Evolutionary conservation across 2,113 vertebrate genomes (phyloP), one percentile per base, ranked within the genome.

Genomic region (Pluvialis apricaria): DNA sequence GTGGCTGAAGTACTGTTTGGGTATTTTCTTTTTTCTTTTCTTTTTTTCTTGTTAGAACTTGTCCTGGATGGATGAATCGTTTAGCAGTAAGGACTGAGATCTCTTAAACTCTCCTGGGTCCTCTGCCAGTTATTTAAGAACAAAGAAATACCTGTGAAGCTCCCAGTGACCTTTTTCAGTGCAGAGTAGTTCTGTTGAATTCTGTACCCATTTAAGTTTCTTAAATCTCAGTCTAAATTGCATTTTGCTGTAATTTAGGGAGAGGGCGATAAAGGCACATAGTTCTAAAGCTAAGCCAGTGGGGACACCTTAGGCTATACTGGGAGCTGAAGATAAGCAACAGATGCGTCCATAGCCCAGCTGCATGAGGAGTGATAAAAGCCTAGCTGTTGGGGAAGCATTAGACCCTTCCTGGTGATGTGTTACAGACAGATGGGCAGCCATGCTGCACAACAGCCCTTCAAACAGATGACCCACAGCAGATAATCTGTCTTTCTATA

Each of bases 381-480:
- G 25, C 38, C 49, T 51, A 18, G 26, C 52, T 62, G n/a, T 11
- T 75, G 68, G 19, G 68, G 22, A 80, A 34, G n/a, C 2, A 1
- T 38, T 49, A n/a, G 31, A 15, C 10, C 10, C 11, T 75, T 52
- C 44, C 18, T 58, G 49, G 38, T 66, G 32, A 21, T 28, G 18
- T 31, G 36, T 42, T 75, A 29, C 40, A 57, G 42, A 25, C n/a
- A 51, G 61, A 34, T 36, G 29, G 44, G 31, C 49, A 58, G 7
- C 22, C 5, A 3, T 1, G 3, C 49, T 36, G 34, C 4, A 2
- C 18, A 72, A 5, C 49, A 54, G 1, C 44, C 8, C 31, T 71
- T 70, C 40, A n/a, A 3, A 44, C 6, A 45, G 44, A 12, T 44
- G n/a, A 65, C 68, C n/a, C 1, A 2, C 10, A 58, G 29, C 26